Evolutionary conservation across 37 sponge, comb jelly and placozoan genomes (phyloP).

Genomic region (Geodia barretti): DNA sequence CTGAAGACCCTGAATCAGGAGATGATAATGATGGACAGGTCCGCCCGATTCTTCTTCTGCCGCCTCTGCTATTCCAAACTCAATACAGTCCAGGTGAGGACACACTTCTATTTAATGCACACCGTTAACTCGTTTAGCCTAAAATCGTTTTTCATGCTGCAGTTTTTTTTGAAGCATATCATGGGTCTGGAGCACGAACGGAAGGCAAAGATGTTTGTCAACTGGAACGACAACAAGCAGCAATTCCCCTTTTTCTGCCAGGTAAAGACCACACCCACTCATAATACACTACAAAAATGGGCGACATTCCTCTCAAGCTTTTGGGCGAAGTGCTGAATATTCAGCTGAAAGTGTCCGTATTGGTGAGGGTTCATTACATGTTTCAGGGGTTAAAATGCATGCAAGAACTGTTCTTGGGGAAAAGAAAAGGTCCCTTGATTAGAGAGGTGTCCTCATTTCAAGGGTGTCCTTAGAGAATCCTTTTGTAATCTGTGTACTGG

Average conservation of each 20-base stretch:
- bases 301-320: too few species aligned
- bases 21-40: background rate
- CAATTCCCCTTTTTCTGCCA: background rate
- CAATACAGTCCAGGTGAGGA: background rate
- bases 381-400: too few species aligned
- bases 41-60: background rate
- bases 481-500: slow-evolving; percentile 16
- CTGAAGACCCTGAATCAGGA: background rate
- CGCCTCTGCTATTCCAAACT: background rate
- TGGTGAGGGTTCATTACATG: too few species aligned
- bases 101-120: background rate
- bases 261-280: too few species aligned
- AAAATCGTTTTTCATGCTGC: background rate
- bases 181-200: background rate
- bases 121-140: background rate
- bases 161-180: slow-evolving; percentile 1
- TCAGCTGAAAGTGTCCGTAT: too few species aligned
- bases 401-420: too few species aligned
- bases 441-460: too few species aligned
- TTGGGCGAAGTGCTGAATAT: too few species aligned
- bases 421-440: too few species aligned
- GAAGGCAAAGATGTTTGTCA: background rate
- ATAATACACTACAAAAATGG: too few species aligned
- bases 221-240: background rate
- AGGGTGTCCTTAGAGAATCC: too few species aligned